A percentile compares a stretch with the other conserved stretches of the same genome.
These are phyloP conservation scores for Parnassius smintheus DNA, from an alignment of 2,888 invertebrate species.

Conservation along the genomic window DNA sequence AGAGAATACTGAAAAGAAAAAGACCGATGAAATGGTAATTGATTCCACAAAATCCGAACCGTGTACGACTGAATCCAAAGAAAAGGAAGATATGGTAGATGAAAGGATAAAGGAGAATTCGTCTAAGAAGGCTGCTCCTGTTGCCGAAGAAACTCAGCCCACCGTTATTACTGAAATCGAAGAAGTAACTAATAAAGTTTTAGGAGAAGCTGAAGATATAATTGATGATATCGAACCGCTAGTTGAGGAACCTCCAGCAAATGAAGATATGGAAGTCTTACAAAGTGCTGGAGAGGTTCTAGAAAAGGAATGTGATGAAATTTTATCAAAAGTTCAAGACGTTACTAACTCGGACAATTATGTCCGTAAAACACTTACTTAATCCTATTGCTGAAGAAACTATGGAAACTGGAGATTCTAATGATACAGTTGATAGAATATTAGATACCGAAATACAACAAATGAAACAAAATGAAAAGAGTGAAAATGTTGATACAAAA, in stretches of 20 bases:
- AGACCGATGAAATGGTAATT: constrained; percentile 52
- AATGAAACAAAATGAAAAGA: constrained; percentile 44
- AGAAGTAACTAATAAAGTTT: constrained; percentile 51
- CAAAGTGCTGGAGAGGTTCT: constrained; percentile 67
- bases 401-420: constrained; percentile 65
- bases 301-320: constrained; percentile 75
- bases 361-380: constrained; percentile 62
- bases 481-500: constrained; percentile 42
- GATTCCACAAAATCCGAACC: constrained; percentile 37
- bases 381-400: constrained; percentile 64
- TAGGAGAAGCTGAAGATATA: constrained; percentile 52
- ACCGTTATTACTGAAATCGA: constrained; percentile 56
- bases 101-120: constrained; percentile 36
- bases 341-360: constrained; percentile 69
- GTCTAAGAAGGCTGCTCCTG: constrained; percentile 33
- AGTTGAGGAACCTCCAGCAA: constrained; percentile 57
- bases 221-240: constrained; percentile 61
- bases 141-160: constrained; percentile 46
- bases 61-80: constrained; percentile 15
- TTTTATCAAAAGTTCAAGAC: constrained; percentile 70
- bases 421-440: constrained; percentile 68
- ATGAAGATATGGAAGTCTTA: constrained; percentile 62
- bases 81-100: constrained; percentile 36
- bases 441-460: constrained; percentile 64
- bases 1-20: constrained; percentile 50